A percentile compares a stretch with the other conserved stretches of the same genome.
phyloP scores from a whole-genome alignment of 2,113 vertebrate genomes.

The Neolamprologus sp. region DNA sequence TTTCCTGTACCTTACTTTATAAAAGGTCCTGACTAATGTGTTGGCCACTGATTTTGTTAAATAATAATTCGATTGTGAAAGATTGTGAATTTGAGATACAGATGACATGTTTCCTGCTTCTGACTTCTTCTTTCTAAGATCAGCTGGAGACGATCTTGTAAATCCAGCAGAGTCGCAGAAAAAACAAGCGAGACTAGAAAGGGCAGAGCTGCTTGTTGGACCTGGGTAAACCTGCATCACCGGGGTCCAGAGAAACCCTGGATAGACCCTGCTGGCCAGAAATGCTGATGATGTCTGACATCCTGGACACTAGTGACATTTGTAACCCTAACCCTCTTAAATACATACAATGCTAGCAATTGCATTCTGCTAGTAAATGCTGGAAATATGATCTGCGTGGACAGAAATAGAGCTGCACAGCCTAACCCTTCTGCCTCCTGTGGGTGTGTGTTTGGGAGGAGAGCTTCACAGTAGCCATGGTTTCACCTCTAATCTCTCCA shows the following conservation, averaged over 20 bases:
- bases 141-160: not conserved
- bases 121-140: not conserved
- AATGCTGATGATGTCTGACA: not conserved
- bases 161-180: not conserved
- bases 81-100: not conserved
- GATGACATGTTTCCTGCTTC: not conserved
- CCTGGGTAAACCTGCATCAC: not conserved
- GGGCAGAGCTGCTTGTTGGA: not conserved
- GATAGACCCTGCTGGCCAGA: not conserved
- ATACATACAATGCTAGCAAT: not conserved
- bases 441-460: not conserved
- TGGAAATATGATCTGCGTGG: not conserved
- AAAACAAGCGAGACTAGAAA: not conserved
- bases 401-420: constrained; percentile 2
- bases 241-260: rapidly evolving
- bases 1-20: not conserved
- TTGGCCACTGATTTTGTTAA: not conserved
- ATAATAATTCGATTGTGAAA: not conserved
- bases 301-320: not conserved
- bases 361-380: not conserved
- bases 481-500: constrained; percentile 25
- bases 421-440: not conserved
- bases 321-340: not conserved
- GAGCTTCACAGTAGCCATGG: not conserved
- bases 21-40: not conserved